Base-by-base conservation (phyloP, 2,888 invertebrate species). In the Alviniconcha strummeri region DNA sequence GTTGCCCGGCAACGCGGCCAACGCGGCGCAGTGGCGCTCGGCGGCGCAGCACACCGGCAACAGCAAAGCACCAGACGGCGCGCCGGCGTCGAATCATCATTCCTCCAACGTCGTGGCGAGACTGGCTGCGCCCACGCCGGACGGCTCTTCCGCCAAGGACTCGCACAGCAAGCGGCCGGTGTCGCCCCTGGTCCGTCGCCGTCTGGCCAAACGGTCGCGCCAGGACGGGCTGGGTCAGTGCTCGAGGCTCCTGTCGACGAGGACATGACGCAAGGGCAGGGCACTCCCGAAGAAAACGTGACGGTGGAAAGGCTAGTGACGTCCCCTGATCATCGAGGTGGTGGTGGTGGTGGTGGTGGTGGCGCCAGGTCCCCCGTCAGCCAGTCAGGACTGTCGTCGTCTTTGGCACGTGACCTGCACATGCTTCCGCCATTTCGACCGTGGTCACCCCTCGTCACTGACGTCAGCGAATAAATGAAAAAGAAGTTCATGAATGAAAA, bases 131-230 rank as follows among this genome's bases (percentile, higher is more conserved):
- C 57, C 76, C 9, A 55, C 81, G 52, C 82, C 81, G 36, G 82
- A 75, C 36, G 76, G 81, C 64, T n/a, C 55, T 17, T 74, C 36
- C n/a, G 71, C 67, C 19, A 83, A 71, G 7, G 83, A 80, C 64
- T 67, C 76, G 19, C 60, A 82, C 52, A 83, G 81, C 57, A 74
- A 57, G 60, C 69, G 71, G n/a, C 67, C 64, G 3, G 78, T 81
- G 0, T 80, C 84, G 13, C 85, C 71, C 7, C 75, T 84, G 13
- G 84, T 86, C 55, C 80, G 86, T 9, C 67, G 84, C 11, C 81
- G 83, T 17, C 74, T 86, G 72, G 77, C 80, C 55, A 86, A 86
- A 60, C 79, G 86, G 0, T 83, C 84, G 7, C 81, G 84, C 17
- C 60, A 81, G 74, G 81, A 81, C 64, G 81, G 19, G 6, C 81